phyloP scores from a whole-genome alignment of 30 jellyfish, hydroid and myxozoan species.

The Cassiopea xamachana region DNA sequence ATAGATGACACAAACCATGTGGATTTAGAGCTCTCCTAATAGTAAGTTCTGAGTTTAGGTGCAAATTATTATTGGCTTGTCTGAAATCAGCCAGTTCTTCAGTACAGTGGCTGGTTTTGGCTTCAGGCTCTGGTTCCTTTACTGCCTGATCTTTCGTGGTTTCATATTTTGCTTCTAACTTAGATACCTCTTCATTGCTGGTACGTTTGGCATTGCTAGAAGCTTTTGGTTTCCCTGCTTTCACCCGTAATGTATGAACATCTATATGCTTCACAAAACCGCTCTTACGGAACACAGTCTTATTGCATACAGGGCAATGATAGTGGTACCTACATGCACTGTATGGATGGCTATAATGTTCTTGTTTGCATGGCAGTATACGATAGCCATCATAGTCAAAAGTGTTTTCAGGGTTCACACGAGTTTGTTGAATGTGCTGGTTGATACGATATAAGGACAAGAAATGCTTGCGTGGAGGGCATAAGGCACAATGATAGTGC shows the following conservation, averaged over 20 bases:
- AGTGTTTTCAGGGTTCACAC: background rate
- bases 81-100: background rate
- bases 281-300: background rate
- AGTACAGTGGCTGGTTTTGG: background rate
- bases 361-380: background rate
- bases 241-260: background rate
- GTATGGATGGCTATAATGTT: background rate
- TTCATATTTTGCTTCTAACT: background rate
- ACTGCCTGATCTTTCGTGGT: background rate
- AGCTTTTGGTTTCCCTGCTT: background rate
- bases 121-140: background rate
- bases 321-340: background rate
- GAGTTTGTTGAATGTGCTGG: background rate
- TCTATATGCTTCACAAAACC: background rate
- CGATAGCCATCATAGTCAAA: background rate
- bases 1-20: background rate
- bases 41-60: background rate
- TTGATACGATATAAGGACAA: too few relatives aligned
- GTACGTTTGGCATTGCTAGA: background rate
- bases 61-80: background rate
- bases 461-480: background rate
- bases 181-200: background rate
- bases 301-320: conserved; percentile 2
- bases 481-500: conserved; percentile 11
- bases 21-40: background rate